phyloP scores from a whole-genome alignment of 2,888 invertebrate species.

The Thelaira solivaga region DNA sequence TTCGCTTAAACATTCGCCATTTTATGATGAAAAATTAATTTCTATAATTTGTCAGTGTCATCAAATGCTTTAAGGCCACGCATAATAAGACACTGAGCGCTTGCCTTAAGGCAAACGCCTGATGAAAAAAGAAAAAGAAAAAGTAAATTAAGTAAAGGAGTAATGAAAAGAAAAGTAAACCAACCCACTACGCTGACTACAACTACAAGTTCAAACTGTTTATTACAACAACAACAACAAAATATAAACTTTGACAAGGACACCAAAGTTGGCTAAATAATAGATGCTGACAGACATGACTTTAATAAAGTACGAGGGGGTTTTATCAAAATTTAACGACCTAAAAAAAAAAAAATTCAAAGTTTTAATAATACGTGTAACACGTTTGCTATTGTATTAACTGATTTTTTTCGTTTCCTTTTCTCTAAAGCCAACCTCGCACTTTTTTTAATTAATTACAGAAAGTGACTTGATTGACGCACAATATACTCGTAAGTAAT shows the following conservation, averaged over 20 bases:
- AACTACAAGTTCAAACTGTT: conserved; percentile 5
- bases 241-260: neutral
- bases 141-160: conserved; percentile 40
- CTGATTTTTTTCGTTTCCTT: too few relatives aligned
- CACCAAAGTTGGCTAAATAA: neutral
- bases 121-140: conserved; percentile 45
- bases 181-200: neutral
- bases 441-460: too few relatives aligned
- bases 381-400: too few relatives aligned
- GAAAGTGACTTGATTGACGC: too few relatives aligned
- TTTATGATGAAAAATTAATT: neutral
- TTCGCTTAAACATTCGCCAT: conserved; percentile 11
- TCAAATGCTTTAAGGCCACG: conserved; percentile 18
- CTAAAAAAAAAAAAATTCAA: too few relatives aligned
- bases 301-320: too few relatives aligned
- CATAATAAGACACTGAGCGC: neutral
- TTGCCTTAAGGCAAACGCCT: conserved; percentile 46
- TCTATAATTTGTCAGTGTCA: neutral
- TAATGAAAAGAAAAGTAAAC: neutral
- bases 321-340: too few relatives aligned
- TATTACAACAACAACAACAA: neutral
- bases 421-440: too few relatives aligned
- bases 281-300: neutral
- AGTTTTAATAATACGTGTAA: too few relatives aligned
- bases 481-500: too few relatives aligned